Evolutionary conservation across 2,797 vertebrate species (phyloP), one percentile per base, ranked within the genome.

Genomic region (Channa striata): DNA sequence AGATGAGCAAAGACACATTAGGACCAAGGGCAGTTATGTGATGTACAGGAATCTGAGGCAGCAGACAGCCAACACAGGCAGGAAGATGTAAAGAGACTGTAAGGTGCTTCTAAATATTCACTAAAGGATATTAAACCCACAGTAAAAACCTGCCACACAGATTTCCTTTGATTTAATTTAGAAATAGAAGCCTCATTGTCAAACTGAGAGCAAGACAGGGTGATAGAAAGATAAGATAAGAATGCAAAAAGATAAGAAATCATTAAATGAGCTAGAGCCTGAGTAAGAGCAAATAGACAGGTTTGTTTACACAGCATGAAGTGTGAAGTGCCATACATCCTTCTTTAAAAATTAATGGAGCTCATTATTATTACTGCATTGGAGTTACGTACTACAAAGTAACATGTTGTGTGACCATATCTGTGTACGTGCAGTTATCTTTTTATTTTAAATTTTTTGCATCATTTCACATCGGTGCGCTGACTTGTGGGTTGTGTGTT

Each of bases 361-460:
- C 67, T 70, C 53, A 84, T 90, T 60, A 87, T 83, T 88, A 77
- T 68, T n/a, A n/a, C n/a, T 89, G 50, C 83, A 91, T n/a, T 74
- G 36, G 13, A 40, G 36, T 61, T 80, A 63, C 73, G 68, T 86
- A 65, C 54, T 65, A 80, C 59, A 62, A 60, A 68, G 51, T 59
- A 42, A 50, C 67, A 80, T 66, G 53, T 59, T 59, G 3, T 36
- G 16, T 20, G 39, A 5, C 17, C 5, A 13, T 46, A 20, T 78
- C 52, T 80, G 59, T 80, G 71, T 30, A 48, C 42, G 34, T 23
- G n/a, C 49, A n/a, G n/a, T n/a, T 59, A 25, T 30, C 25, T 30
- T 30, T 30, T 30, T 30, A 37, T 17, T 42, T 34, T 59, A 5
- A n/a, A n/a, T n/a, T n/a, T n/a, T 43, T 59, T 23, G 5, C 56